These are phyloP conservation scores for Pseudois nayaur DNA, from an alignment of 2,113 vertebrate genomes.

Conservation along the genomic window DNA sequence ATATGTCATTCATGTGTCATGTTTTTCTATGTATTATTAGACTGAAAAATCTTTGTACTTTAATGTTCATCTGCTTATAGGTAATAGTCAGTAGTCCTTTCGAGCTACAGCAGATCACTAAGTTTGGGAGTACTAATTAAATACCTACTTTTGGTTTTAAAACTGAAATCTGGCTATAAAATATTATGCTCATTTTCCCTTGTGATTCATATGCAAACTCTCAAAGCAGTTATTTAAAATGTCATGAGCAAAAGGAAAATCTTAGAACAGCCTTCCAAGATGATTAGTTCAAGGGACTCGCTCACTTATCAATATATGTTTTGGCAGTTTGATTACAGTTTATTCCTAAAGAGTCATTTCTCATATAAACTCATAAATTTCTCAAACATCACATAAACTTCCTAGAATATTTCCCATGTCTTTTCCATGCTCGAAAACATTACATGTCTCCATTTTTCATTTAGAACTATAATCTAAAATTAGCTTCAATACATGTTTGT, in stretches of 20 bases:
- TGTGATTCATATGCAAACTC: not conserved
- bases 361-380: not conserved
- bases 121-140: conserved; percentile 19
- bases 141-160: conserved; percentile 42
- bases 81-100: not conserved
- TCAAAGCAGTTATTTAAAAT: not conserved
- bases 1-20: not conserved
- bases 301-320: not conserved
- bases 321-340: not conserved
- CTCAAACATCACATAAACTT: not conserved
- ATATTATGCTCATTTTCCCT: conserved; percentile 7
- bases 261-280: not conserved
- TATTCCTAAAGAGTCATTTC: not conserved
- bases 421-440: conserved; percentile 25
- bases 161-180: conserved; percentile 39
- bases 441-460: not conserved
- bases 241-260: not conserved
- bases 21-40: not conserved
- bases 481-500: not conserved
- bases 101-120: not conserved
- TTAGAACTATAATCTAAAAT: not conserved
- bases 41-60: not conserved
- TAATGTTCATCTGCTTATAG: conserved; percentile 2
- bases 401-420: not conserved
- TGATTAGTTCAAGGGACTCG: not conserved